Base-by-base conservation (phyloP, 2,888 invertebrate species). In the Gymnocheta viridis region DNA sequence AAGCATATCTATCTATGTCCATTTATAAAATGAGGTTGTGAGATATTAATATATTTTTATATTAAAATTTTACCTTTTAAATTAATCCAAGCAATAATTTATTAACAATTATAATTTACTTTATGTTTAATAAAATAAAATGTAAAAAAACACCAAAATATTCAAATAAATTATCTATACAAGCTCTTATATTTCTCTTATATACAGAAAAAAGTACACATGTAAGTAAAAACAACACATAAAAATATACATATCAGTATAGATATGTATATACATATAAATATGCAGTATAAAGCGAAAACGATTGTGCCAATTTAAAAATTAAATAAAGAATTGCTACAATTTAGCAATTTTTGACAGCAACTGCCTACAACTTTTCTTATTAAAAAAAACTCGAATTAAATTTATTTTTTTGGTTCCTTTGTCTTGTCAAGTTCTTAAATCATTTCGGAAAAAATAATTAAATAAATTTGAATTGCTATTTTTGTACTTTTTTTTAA, bases 51-150 rank as follows among this genome's bases (percentile, higher is more conserved):
- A 64, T 47, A 51, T 47, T 29, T 70, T 2, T 24, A 4, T 24
- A 38, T 19, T 54, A 35, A 64, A 70, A 70, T 32, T 58, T 76
- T 41, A 69, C 69, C 51, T 58, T 77, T 76, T 82, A 82, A 64
- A 76, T 82, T 82, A 72, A 82, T 72, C 56, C 82, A 66, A 67
- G 35, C 49, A 66, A 66, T 77, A 76, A 70, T 82, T 70, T 32
- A 70, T 82, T 76, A 77, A 77, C 70, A 73, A 80, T 82, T 72
- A 72, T 56, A 67, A 82, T 72, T 51, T 77, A 66, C 49, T 38
- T 72, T 14, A 56, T 49, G 41, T 19, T 51, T 72, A 58, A 66
- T 58, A 72, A 56, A 64, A 22, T 58, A 60, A 69, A 56, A 69
- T 69, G 69, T 67, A 27, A 29, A 35, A 47, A 35, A 22, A 17